Evolutionary conservation across 2,113 vertebrate genomes (phyloP).

Genomic region (Caranx melampygus): DNA sequence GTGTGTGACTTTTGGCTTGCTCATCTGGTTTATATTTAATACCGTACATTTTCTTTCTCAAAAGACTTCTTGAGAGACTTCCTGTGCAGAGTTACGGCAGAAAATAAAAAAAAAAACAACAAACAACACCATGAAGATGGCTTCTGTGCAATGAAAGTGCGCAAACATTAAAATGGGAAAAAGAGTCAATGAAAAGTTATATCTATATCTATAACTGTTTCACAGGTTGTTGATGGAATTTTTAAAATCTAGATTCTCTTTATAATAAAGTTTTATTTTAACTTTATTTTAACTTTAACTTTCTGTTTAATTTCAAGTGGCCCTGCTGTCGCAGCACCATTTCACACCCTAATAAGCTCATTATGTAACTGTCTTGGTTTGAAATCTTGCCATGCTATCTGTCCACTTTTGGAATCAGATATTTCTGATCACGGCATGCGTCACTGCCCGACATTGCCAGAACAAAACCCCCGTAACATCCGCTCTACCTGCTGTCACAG

Average conservation of each 20-base stretch:
- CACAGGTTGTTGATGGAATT: background rate
- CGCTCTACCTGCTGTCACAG: background rate
- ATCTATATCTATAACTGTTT: no score
- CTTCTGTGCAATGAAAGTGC: no score
- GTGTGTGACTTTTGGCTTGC: no score
- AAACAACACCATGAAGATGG: background rate
- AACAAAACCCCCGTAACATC: constrained; percentile 5
- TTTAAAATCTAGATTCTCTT: no score
- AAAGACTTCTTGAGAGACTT: no score
- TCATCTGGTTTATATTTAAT: no score
- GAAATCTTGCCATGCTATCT: background rate
- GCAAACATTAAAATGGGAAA: no score
- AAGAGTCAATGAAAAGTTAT: no score
- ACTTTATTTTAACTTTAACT: no score
- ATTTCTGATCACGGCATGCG: background rate
- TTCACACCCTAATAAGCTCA: background rate
- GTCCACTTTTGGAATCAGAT: background rate
- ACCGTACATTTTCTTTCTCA: no score
- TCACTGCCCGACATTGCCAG: background rate
- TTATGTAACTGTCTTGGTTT: background rate
- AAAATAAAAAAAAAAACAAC: background rate
- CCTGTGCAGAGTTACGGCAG: no score
- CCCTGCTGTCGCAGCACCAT: background rate
- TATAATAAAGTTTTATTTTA: no score
- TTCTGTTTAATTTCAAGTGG: background rate